Base-by-base conservation (phyloP, 2,888 invertebrate species). In the Hofmannophila pseudospretella region DNA sequence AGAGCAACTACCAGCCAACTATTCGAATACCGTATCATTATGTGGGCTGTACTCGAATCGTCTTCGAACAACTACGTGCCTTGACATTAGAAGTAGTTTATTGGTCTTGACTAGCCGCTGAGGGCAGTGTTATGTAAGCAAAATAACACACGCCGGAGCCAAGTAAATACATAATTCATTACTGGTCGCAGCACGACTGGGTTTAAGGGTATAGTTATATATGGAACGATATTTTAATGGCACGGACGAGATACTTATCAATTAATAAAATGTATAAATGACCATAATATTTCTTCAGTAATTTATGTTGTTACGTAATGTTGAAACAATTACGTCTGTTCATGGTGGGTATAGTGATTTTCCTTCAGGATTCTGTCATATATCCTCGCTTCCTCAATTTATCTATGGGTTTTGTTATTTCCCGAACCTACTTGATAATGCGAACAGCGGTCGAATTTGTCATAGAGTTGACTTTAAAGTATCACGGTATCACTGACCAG, bases 141-240 rank as follows among this genome's bases (percentile, higher is more conserved):
- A 70, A n/a, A 78, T 75, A 79, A 67, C 74, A 70, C 67, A 67
- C 66, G 47, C 47, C 41, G 61, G 51, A 50, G 49, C 47, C 44
- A 55, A 54, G 59, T 51, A 54, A 52, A 77, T 79, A 70, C 64
- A 79, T 81, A 62, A 81, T 80, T 75, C 78, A 81, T 72, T 57
- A 55, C 53, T 63, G 68, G 68, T 69, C 67, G 65, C 51, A 64
- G 67, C 65, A 70, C 67, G 72, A 67, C 64, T 67, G 68, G 45
- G 54, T 58, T 56, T 54, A 53, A 47, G 58, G 52, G n/a, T 20
- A 20, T 20, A 20, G 20, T 1, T 20, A 2, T 2, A 7, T 7
- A 20, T 7, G 5, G 2, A 20, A 7, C 8, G 20, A 7, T 5
- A 20, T 20, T 20, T 20, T 20, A 19, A 20, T 20, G n/a, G n/a